These are phyloP conservation scores for Hippoglossus hippoglossus DNA, from an alignment of 2,797 vertebrate genomes.

Conservation along the genomic window DNA sequence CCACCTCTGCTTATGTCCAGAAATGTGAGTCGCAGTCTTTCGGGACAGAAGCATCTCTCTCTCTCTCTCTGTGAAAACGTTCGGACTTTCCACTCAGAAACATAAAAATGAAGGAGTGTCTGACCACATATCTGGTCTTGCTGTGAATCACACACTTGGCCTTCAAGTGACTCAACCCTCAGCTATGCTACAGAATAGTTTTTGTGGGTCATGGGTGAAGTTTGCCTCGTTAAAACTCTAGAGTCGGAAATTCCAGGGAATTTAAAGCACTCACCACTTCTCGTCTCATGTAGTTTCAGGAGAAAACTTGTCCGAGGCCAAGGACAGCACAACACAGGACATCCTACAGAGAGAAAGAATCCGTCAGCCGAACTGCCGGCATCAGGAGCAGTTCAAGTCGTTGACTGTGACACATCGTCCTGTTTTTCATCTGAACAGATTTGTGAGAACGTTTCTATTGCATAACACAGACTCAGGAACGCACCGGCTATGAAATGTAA, in stretches of 20 bases:
- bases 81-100: not conserved
- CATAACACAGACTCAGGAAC: slow-evolving; percentile 68
- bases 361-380: not conserved
- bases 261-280: not conserved
- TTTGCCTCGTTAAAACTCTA: not conserved
- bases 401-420: not conserved
- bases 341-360: not conserved
- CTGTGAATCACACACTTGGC: not conserved
- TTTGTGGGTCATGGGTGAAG: not conserved
- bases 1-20: not conserved
- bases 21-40: not conserved
- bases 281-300: not conserved
- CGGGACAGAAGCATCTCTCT: not conserved
- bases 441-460: slow-evolving; percentile 47
- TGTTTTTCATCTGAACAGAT: slow-evolving; percentile 20
- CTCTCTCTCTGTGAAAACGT: not conserved
- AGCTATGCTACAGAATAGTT: not conserved
- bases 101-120: slow-evolving; percentile 4
- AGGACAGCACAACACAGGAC: not conserved
- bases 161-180: slow-evolving; percentile 15
- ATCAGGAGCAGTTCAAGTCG: not conserved
- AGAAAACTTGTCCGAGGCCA: not conserved
- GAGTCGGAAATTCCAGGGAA: not conserved
- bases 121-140: not conserved
- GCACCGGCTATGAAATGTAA: slow-evolving; percentile 53